Evolutionary conservation across 2,888 invertebrate species (phyloP).

Genomic region (Oxytorus armatus): DNA sequence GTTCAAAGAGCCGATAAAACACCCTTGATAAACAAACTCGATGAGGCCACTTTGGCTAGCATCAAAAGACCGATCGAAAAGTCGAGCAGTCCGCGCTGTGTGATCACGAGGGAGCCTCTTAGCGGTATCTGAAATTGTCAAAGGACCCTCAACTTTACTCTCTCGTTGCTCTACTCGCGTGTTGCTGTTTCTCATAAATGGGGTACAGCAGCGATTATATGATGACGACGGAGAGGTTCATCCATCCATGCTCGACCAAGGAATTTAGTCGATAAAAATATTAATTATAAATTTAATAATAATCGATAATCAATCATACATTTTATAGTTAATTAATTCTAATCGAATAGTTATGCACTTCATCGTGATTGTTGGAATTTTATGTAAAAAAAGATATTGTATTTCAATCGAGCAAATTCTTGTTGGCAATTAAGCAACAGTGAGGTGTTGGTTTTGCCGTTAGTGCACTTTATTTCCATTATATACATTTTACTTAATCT

Average conservation of each 20-base stretch:
- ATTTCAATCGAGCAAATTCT: too few relatives aligned
- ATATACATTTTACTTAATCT: too few relatives aligned
- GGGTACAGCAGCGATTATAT: slow-evolving; percentile 36
- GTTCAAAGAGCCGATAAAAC: slow-evolving; percentile 79
- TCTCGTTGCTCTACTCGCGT: slow-evolving; percentile 7
- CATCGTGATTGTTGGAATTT: too few relatives aligned
- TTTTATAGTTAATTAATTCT: too few relatives aligned
- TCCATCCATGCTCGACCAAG: background rate
- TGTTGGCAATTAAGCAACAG: too few relatives aligned
- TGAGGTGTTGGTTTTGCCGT: too few relatives aligned
- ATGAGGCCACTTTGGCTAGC: background rate
- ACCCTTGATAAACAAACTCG: slow-evolving; percentile 20
- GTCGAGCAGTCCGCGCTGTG: slow-evolving; percentile 1
- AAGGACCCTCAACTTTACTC: slow-evolving; percentile 34
- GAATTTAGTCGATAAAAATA: background rate
- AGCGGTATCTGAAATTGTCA: slow-evolving; percentile 77
- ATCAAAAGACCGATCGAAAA: background rate
- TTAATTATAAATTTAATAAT: background rate
- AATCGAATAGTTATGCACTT: too few relatives aligned
- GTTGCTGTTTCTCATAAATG: slow-evolving; percentile 11
- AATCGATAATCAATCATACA: too few relatives aligned
- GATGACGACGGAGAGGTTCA: slow-evolving; percentile 2
- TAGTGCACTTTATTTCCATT: too few relatives aligned
- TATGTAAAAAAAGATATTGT: too few relatives aligned
- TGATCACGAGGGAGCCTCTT: slow-evolving; percentile 72